A percentile compares a stretch with the other conserved stretches of the same genome.
phyloP scores from a whole-genome alignment of 1,140 invertebrate genomes.

The Drosophila arawakana region DNA sequence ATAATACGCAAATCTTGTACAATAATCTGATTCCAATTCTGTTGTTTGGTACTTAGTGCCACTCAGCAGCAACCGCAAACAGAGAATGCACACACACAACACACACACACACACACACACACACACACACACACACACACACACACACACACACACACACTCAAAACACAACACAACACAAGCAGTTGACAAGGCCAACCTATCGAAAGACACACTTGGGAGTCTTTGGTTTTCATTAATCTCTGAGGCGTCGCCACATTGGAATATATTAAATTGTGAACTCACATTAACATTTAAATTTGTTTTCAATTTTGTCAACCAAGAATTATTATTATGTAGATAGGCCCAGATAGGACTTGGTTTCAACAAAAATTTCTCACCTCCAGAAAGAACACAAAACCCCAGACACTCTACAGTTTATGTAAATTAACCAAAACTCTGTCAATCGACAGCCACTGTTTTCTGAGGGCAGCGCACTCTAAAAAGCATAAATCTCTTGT shows the following conservation, averaged over 20 bases:
- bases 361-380: constrained; percentile 59
- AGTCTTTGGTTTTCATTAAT: constrained; percentile 66
- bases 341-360: constrained; percentile 21
- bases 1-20: constrained; percentile 60
- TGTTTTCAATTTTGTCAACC: constrained; percentile 76
- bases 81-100: constrained; percentile 25
- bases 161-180: constrained; percentile 2
- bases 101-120: constrained; percentile 14
- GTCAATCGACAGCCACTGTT: constrained; percentile 31
- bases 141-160: constrained; percentile 9
- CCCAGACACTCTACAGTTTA: constrained; percentile 40
- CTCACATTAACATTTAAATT: constrained; percentile 78
- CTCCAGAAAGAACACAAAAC: constrained; percentile 42
- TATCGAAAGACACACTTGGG: constrained; percentile 25
- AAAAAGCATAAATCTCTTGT: constrained; percentile 48
- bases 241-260: constrained; percentile 60
- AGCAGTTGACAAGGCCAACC: constrained; percentile 12
- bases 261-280: constrained; percentile 70
- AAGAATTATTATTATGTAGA: constrained; percentile 49
- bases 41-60: constrained; percentile 4
- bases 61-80: constrained; percentile 18
- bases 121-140: constrained; percentile 20
- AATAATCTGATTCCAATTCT: constrained; percentile 42
- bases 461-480: constrained; percentile 14
- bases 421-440: constrained; percentile 53